phyloP scores from a whole-genome alignment of 2,113 vertebrate species.

The Madoqua kirkii region DNA sequence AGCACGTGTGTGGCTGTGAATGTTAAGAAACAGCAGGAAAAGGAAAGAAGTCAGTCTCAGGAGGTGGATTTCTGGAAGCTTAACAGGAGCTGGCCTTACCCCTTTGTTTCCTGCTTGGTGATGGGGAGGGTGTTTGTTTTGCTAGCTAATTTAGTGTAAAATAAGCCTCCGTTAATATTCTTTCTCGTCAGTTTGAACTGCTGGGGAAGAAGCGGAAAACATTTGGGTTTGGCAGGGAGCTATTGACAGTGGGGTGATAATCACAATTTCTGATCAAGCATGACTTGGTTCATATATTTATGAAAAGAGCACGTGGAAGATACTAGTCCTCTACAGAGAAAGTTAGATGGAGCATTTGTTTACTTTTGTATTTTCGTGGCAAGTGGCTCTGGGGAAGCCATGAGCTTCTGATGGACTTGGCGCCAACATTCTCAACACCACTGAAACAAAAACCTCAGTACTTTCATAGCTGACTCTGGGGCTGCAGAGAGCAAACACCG shows the following conservation, averaged over 20 bases:
- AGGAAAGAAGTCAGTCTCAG: not conserved
- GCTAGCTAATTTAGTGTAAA: not conserved
- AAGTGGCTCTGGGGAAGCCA: not conserved
- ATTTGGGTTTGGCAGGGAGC: not conserved
- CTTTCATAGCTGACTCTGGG: not conserved
- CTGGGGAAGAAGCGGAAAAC: not conserved
- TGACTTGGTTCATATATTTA: not conserved
- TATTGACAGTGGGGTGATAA: not conserved
- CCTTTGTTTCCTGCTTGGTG: not conserved
- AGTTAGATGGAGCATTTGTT: not conserved
- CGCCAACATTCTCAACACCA: not conserved
- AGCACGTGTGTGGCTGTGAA: rapidly evolving
- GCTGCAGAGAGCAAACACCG: not conserved
- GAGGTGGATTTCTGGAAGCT: not conserved
- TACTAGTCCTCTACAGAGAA: not conserved
- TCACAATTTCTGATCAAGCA: not conserved
- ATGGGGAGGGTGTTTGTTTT: not conserved
- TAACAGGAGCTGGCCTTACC: not conserved
- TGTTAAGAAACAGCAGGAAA: not conserved
- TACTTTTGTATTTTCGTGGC: not conserved
- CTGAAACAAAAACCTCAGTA: not conserved
- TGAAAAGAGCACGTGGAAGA: not conserved
- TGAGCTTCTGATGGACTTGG: not conserved
- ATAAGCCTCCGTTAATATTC: not conserved
- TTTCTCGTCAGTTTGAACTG: not conserved